Base-by-base conservation (phyloP, 2,113 vertebrate species). In the Nyctereutes procyonoides region DNA sequence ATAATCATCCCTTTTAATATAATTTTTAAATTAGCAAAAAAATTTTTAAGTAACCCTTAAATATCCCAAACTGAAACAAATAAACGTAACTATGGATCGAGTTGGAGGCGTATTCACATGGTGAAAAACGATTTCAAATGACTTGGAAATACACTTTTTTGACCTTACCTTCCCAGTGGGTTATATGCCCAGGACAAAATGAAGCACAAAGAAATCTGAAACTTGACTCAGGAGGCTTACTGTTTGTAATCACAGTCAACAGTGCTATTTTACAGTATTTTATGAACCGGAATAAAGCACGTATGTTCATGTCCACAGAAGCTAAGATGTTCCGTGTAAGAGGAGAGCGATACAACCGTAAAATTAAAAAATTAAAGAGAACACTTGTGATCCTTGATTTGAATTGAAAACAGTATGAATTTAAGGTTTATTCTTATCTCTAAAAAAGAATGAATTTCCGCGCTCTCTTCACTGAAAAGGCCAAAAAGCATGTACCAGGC, bases 401-500 rank as follows among this genome's bases (percentile, higher is more conserved):
- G 92, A 95, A 79, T 74, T 60, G 19, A 80, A 95, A 80, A 58
- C 55, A 67, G 11, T 84, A 65, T 65, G 17, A 87, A 87, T 35
- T 86, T 62, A 82, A 88, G 71, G 81, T 69, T 93, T 86, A 62
- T 22, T 95, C 83, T 95, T 90, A 87, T 93, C 79, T 71, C 20
- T 60, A n/a, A 95, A 95, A 63, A 22, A 74, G 24, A 51, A 30
- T 38, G 62, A 22, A 30, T 69, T 43, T 65, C 58, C 4, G n/a
- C 67, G 12, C 20, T 94, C 60, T 90, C 32, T 84, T 90, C 53
- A 88, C n/a, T 65, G 77, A 80, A 76, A 71, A 88, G 24, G 14
- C 62, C 76, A 73, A 56, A 80, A 67, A 74, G 35, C 26, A 71
- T 5, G 3, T 8, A 16, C 73, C 13, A 16, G 56, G 7, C 19